Base-by-base conservation (phyloP, 2,888 invertebrate species). In the Chymomyza amoena region DNA sequence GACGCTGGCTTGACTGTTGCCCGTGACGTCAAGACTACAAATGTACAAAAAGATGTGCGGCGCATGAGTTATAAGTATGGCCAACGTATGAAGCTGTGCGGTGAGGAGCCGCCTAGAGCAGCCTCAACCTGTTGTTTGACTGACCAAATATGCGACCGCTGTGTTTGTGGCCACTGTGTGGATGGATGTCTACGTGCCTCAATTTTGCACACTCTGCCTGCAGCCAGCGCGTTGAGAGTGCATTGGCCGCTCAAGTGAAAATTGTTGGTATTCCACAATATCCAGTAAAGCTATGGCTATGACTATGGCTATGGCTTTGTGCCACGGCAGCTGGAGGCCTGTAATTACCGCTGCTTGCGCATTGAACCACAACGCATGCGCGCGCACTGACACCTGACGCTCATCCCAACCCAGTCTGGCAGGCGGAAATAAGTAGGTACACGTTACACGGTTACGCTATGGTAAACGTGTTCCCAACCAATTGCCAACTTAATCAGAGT, bases 11-110 rank as follows among this genome's bases (percentile, higher is more conserved):
- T n/a, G 62, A 72, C 69, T 70, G 79, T 71, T 75, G 75, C 52
- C 57, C 74, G 70, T 69, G 79, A 73, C 75, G 77, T 75, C 67
- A 72, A 80, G 79, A 70, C 76, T 83, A 75, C 81, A 88, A 84
- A 84, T 84, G 87, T 75, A 74, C 64, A 80, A 73, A 79, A 62
- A 67, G 56, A 57, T 62, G 25, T 28, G 57, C 76, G 69, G 74
- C 68, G 70, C 72, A 64, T 52, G 75, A 65, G 70, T 84, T 82
- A 78, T 83, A 87, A 80, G 68, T 71, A 18, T 6, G 28, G 57
- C 18, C 5, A 18, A 25, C 9, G 25, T 5, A 28, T 18, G 9
- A 13, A 57, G 57, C 57, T 57, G 39, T 39, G 39, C 39, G 10
- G 39, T 45, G 13, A 45, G 54, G 16, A 6, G 54, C 15, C 10